A percentile compares a stretch with the other conserved stretches of the same genome.
These are phyloP conservation scores for Panthera uncia DNA, from an alignment of 2,113 vertebrate species.

Conservation along the genomic window DNA sequence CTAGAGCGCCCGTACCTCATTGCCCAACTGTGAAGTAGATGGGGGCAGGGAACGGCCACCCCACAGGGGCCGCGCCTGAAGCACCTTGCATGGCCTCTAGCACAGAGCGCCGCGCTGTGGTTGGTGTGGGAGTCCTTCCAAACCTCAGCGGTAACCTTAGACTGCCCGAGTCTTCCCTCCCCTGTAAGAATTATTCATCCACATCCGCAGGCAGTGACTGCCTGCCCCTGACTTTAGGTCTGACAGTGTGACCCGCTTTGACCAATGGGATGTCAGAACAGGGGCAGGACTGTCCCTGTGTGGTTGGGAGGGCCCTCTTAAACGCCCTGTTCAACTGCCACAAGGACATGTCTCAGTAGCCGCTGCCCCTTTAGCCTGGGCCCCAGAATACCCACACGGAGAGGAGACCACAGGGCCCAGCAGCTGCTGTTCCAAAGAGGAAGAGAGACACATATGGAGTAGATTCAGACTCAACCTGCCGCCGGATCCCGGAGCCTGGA, in stretches of 20 bases:
- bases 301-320: not conserved
- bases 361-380: not conserved
- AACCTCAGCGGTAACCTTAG: not conserved
- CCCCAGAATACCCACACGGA: fast-evolving
- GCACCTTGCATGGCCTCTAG: fast-evolving
- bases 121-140: not conserved
- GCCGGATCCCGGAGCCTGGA: not conserved
- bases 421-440: too few relatives aligned
- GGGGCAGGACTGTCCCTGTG: not conserved
- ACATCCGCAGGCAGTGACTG: not conserved
- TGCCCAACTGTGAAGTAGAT: not conserved
- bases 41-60: not conserved
- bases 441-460: not conserved
- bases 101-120: not conserved
- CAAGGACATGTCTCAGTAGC: not conserved
- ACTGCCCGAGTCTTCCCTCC: not conserved
- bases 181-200: fast-evolving
- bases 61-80: not conserved
- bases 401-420: not conserved
- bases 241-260: not conserved
- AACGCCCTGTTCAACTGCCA: not conserved
- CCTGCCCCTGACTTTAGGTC: not conserved
- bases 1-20: not conserved
- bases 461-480: not conserved
- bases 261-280: not conserved